Conservation (phyloP, 2,888 invertebrate species). For the Microplitis manilae region DNA sequence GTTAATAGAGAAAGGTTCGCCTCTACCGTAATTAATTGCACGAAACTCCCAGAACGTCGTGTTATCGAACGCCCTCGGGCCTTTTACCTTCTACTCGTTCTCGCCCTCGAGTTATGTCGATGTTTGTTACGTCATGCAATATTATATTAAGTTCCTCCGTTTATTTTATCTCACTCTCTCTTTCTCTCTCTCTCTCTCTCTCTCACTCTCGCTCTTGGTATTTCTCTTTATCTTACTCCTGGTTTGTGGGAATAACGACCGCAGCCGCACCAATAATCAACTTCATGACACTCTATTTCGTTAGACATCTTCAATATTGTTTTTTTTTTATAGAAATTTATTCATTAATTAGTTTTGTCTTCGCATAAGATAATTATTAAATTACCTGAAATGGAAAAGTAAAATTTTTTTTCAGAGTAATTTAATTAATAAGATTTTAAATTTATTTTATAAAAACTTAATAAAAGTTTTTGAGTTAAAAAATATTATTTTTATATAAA, state of each 20-base stretch:
- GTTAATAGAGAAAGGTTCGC: constrained; percentile 44
- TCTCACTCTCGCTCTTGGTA: too few species aligned
- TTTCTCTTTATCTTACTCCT: not conserved
- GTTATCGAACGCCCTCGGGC: constrained; percentile 36
- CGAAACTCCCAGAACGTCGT: constrained; percentile 44
- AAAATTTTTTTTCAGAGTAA: too few species aligned
- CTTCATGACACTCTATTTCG: not conserved
- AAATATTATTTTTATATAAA: too few species aligned
- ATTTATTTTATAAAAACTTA: too few species aligned
- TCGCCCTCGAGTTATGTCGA: constrained; percentile 24
- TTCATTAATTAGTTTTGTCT: too few species aligned
- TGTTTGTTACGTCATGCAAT: constrained; percentile 30
- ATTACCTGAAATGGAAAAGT: too few species aligned
- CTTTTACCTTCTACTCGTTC: constrained; percentile 9
- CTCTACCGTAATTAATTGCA: constrained; percentile 51
- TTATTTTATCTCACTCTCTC: not conserved
- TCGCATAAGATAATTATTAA: too few species aligned
- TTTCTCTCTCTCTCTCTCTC: not conserved
- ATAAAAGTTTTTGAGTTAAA: too few species aligned
- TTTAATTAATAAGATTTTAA: too few species aligned
- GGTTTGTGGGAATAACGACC: constrained; percentile 20
- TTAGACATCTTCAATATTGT: too few species aligned
- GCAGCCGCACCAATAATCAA: constrained; percentile 35
- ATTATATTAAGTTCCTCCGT: not conserved
- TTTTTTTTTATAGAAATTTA: too few species aligned